Percentiles rank a stretch among this genome's conserved stretches.
Evolutionary conservation across 2,113 vertebrate genomes (phyloP).

Genomic region (zebrafish (Danio rerio)): GRCz12tu NC_133185.1:25064501-25065000

Average conservation of each 20-base stretch:
- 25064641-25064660: neutral
- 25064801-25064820: neutral
- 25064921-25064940: neutral
- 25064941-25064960: neutral
- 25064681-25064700: slow-evolving; percentile 4
- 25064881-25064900: neutral
- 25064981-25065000: neutral
- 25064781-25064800: neutral
- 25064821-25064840: slow-evolving; percentile 1
- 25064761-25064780: neutral
- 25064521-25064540: neutral
- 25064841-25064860: neutral
- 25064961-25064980: neutral
- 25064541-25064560: neutral
- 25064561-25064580: neutral
- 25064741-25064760: slow-evolving; percentile 23
- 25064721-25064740: slow-evolving; percentile 3
- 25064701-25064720: neutral
- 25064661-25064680: neutral
- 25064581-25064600: neutral
- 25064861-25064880: slow-evolving; percentile 21
- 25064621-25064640: no score
- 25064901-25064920: neutral
- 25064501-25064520: neutral
- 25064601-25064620: no score